Percentiles rank a stretch among this genome's conserved stretches.
Conservation (phyloP, 2,888 invertebrate genomes). For the Esperia sulphurella region DNA sequence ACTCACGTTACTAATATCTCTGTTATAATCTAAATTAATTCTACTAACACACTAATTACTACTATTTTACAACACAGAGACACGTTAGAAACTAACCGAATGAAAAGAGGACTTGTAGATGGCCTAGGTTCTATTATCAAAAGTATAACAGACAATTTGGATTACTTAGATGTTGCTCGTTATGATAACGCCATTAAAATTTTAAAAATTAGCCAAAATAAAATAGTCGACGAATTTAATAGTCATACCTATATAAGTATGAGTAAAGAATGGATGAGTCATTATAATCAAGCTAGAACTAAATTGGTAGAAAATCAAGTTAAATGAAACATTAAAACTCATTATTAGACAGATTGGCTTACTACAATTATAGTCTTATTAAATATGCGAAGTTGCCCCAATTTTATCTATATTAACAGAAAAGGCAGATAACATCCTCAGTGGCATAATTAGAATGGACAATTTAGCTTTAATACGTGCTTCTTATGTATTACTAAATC, state of each 20-base stretch:
- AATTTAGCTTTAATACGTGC: conserved; percentile 19
- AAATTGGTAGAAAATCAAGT: conserved; percentile 14
- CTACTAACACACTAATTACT: background rate
- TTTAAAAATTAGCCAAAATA: conserved; percentile 16
- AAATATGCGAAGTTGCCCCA: conserved; percentile 19
- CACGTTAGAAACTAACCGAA: background rate
- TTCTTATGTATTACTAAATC: too few species aligned
- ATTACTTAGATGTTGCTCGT: conserved; percentile 18
- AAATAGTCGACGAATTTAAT: conserved; percentile 18
- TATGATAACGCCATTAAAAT: conserved; percentile 20
- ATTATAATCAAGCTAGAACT: conserved; percentile 9
- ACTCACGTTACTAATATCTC: too few species aligned
- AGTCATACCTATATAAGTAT: conserved; percentile 20
- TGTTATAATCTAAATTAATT: too few species aligned
- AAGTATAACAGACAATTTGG: conserved; percentile 21
- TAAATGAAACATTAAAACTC: conserved; percentile 5
- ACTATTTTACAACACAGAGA: background rate
- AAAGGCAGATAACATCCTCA: conserved; percentile 7
- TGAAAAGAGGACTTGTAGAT: conserved; percentile 8
- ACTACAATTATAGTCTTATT: conserved; percentile 9
- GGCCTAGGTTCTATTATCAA: conserved; percentile 21
- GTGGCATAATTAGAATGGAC: conserved; percentile 14
- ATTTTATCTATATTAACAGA: conserved; percentile 9
- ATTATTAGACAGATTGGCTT: conserved; percentile 2
- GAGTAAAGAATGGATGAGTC: conserved; percentile 16